These are phyloP conservation scores for Microctonus hyperodae DNA, from an alignment of 2,888 invertebrate species.

Conservation along the genomic window DNA sequence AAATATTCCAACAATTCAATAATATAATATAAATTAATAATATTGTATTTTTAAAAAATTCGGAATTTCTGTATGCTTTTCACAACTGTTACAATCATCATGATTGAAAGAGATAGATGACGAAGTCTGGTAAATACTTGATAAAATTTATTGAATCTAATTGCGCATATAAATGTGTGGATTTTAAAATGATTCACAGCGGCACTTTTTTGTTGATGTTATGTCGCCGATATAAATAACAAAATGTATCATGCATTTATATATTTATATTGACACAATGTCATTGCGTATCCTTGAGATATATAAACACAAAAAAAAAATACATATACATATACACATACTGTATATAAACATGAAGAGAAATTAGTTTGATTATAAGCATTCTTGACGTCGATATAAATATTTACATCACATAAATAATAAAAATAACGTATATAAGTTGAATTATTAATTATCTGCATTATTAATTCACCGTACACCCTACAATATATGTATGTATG, in stretches of 20 bases:
- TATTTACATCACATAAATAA: neutral
- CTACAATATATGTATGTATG: too few relatives aligned
- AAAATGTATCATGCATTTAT: neutral
- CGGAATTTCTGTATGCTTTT: neutral
- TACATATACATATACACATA: neutral
- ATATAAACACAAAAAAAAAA: neutral
- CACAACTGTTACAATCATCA: neutral
- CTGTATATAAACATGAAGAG: neutral
- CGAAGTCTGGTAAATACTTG: neutral
- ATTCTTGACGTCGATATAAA: neutral
- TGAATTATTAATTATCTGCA: too few relatives aligned
- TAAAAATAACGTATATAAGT: neutral
- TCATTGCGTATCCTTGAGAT: conserved; percentile 4
- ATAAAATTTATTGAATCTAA: conserved; percentile 1
- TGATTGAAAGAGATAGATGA: neutral
- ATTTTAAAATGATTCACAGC: neutral
- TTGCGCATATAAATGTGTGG: neutral
- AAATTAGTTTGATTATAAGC: neutral
- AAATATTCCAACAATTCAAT: too few relatives aligned
- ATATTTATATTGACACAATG: neutral
- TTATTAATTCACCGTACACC: too few relatives aligned
- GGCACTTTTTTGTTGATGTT: neutral
- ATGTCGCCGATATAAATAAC: conserved; percentile 1
- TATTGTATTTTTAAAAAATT: too few relatives aligned
- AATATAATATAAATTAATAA: too few relatives aligned